A percentile compares a stretch with the other conserved stretches of the same genome.
These are phyloP conservation scores for Catharus bicknelli DNA, from an alignment of 2,113 vertebrate species.

Conservation along the genomic window DNA sequence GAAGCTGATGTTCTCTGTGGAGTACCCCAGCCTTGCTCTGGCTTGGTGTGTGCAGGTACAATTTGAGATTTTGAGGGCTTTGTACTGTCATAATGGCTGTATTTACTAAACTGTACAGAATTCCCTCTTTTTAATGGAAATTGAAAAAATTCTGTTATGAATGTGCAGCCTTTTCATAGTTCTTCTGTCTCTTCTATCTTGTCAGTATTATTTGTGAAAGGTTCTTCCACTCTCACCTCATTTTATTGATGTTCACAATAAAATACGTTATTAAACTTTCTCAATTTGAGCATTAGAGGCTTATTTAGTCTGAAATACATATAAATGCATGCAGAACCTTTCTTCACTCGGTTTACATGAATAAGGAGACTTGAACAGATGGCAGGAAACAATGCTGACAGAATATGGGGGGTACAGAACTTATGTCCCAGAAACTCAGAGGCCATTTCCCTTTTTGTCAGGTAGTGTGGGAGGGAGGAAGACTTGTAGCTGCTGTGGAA, in stretches of 20 bases:
- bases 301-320: not conserved
- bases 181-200: not conserved
- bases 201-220: not conserved
- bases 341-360: not conserved
- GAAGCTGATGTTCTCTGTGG: not conserved
- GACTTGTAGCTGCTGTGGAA: not conserved
- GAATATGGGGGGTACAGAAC: not conserved
- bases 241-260: not conserved
- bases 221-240: not conserved
- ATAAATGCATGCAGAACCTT: not conserved
- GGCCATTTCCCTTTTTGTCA: not conserved
- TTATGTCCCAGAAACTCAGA: not conserved
- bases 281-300: not conserved
- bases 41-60: not conserved
- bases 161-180: not conserved
- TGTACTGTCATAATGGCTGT: not conserved
- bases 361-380: not conserved
- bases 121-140: not conserved
- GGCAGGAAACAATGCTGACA: not conserved
- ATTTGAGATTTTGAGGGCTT: not conserved
- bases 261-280: not conserved
- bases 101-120: not conserved
- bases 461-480: not conserved
- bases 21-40: not conserved
- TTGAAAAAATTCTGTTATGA: not conserved